Evolutionary conservation across 2,888 invertebrate genomes (phyloP), one percentile per base, ranked within the genome.

Genomic region (Heliothis peltigera): DNA sequence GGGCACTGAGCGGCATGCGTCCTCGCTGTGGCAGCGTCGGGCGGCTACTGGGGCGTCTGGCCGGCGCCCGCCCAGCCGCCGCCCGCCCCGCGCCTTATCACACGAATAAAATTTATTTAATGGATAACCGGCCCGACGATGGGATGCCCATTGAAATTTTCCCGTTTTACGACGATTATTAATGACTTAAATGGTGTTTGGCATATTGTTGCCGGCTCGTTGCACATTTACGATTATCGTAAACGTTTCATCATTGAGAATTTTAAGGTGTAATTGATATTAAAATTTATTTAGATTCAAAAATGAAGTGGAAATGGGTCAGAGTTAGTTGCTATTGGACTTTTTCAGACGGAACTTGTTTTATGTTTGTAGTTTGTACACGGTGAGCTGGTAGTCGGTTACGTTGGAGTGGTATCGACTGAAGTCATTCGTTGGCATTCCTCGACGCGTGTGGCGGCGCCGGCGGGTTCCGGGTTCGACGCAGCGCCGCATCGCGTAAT

Each of bases 91-190:
- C 92, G 87, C 87, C 91, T 92, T 92, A 92, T 93, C 93, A 93
- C 91, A 84, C 88, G 88, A 93, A 92, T 93, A 90, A 93, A 93
- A 93, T 93, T 91, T 91, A 93, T 94, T 92, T 93, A 91, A 93
- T 91, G 93, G 92, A 91, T 93, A 92, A 93, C 91, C 90, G 86
- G 85, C 83, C 83, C 86, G 86, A 82, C 87, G 88, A 91, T 92
- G 89, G 88, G 86, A 85, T 87, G 85, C 84, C 85, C 89, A 91
- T 92, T 92, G 90, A 92, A 92, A 90, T 89, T 89, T 87, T 81
- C 86, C 77, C 84, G 84, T 82, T 91, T 91, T 84, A 89, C 85
- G 88, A 84, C 80, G 81, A 85, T 88, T 90, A 88, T 89, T 89
- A 89, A 89, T 88, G 86, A 83, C 81, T 85, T 84, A 82, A 87